Percentiles rank a stretch among this genome's conserved stretches.
These are phyloP conservation scores for Cheiracanthium punctorium DNA, from an alignment of 2,888 invertebrate genomes.

Conservation along the genomic window DNA sequence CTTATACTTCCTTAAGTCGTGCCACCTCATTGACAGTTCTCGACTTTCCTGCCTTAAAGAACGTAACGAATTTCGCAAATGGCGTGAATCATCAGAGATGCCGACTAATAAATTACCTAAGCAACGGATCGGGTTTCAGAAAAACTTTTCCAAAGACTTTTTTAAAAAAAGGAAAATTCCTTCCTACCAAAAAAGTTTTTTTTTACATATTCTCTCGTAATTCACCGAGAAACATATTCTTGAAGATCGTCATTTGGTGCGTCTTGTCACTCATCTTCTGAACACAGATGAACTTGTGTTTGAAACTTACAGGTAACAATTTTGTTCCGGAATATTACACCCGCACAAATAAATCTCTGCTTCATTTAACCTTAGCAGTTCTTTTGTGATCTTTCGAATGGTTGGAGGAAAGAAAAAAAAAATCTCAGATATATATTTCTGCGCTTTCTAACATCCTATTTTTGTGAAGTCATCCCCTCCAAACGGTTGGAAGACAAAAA, in stretches of 20 bases:
- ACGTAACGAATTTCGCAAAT: background rate
- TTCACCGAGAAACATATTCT: background rate
- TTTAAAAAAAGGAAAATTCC: too few species aligned
- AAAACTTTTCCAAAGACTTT: too few species aligned
- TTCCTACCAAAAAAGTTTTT: too few species aligned
- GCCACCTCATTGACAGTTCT: too few species aligned
- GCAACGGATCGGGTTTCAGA: background rate
- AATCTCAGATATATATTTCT: background rate
- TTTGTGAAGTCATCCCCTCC: conserved; percentile 34
- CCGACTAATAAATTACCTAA: background rate
- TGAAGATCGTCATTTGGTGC: background rate
- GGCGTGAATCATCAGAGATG: background rate
- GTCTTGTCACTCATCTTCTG: background rate
- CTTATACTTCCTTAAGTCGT: too few species aligned
- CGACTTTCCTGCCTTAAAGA: background rate
- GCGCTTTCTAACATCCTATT: conserved; percentile 20
- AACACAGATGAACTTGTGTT: background rate
- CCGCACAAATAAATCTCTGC: conserved; percentile 13
- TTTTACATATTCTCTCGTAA: too few species aligned
- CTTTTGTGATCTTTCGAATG: background rate
- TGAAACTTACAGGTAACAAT: conserved; percentile 42
- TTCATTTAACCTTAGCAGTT: background rate
- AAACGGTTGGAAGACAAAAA: background rate
- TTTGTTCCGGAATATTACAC: conserved; percentile 33
- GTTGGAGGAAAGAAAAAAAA: background rate